Conservation (phyloP, 2,113 vertebrate genomes). For the Takifugu bimaculatus region DNA sequence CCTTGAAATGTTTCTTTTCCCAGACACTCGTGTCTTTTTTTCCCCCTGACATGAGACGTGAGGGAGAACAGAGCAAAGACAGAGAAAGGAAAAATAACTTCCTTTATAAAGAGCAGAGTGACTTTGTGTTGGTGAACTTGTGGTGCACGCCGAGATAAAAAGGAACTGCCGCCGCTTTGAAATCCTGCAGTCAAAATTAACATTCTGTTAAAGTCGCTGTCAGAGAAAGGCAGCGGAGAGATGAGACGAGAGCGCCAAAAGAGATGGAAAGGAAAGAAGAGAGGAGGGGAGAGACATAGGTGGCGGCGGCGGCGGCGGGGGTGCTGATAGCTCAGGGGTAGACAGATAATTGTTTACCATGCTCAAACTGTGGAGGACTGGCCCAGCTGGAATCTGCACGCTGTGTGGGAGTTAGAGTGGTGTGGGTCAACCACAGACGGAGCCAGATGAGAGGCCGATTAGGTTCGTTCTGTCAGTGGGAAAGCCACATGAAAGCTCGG, state of each 20-base stretch:
- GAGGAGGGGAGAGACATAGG: conserved; percentile 5
- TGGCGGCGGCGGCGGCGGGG: conserved; percentile 2
- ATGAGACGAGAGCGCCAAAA: conserved; percentile 58
- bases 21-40: conserved; percentile 40
- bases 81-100: conserved; percentile 50
- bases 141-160: conserved; percentile 66
- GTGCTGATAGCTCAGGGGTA: conserved; percentile 67
- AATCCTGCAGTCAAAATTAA: conserved; percentile 73
- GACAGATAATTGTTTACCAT: conserved; percentile 78
- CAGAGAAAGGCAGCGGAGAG: conserved; percentile 56
- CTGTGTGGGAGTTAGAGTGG: conserved; percentile 74
- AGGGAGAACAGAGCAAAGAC: conserved; percentile 24
- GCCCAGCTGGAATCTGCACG: conserved; percentile 73
- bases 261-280: conserved; percentile 32
- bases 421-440: conserved; percentile 55
- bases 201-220: conserved; percentile 72
- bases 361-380: conserved; percentile 74
- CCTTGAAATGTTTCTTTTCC: conserved; percentile 41
- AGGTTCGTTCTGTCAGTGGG: conserved; percentile 74
- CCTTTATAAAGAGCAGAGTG: conserved; percentile 51
- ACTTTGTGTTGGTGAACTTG: conserved; percentile 72
- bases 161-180: conserved; percentile 64
- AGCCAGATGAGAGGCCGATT: conserved; percentile 63
- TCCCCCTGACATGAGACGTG: conserved; percentile 35
- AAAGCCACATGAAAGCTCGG: conserved; percentile 75